These are phyloP conservation scores for Metallyticus violacea DNA, from an alignment of 2,888 invertebrate genomes.

Conservation along the genomic window DNA sequence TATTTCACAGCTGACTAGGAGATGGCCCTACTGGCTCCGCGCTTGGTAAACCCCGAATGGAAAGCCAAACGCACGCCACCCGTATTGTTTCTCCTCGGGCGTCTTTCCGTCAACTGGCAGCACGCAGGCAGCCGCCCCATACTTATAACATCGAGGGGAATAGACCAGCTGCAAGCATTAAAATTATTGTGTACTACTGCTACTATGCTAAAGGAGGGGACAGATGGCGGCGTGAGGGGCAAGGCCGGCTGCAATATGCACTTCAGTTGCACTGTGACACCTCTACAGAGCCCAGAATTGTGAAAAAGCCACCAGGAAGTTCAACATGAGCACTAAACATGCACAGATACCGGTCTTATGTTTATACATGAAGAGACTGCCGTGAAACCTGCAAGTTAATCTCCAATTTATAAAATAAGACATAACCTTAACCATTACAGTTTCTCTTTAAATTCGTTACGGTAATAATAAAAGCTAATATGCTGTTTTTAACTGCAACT, in stretches of 20 bases:
- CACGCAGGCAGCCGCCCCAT: constrained; percentile 37
- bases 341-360: neutral
- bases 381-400: too few species aligned
- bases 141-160: constrained; percentile 50
- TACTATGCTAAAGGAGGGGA: constrained; percentile 32
- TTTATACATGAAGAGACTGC: too few species aligned
- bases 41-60: neutral
- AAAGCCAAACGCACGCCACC: neutral
- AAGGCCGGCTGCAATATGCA: constrained; percentile 30
- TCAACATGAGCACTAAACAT: neutral
- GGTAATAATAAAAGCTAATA: too few species aligned
- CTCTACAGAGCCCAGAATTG: neutral
- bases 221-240: constrained; percentile 10
- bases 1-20: neutral
- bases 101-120: constrained; percentile 21
- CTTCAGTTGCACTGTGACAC: constrained; percentile 28
- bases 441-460: too few species aligned
- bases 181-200: neutral
- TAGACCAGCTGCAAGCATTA: constrained; percentile 37
- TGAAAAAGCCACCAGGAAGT: neutral
- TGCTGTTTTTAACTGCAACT: too few species aligned
- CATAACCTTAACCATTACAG: too few species aligned
- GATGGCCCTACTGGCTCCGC: neutral
- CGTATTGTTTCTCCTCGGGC: neutral
- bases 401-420: too few species aligned